These are phyloP conservation scores for Tinamus major DNA, from an alignment of 2,797 vertebrate species.

Conservation along the genomic window DNA sequence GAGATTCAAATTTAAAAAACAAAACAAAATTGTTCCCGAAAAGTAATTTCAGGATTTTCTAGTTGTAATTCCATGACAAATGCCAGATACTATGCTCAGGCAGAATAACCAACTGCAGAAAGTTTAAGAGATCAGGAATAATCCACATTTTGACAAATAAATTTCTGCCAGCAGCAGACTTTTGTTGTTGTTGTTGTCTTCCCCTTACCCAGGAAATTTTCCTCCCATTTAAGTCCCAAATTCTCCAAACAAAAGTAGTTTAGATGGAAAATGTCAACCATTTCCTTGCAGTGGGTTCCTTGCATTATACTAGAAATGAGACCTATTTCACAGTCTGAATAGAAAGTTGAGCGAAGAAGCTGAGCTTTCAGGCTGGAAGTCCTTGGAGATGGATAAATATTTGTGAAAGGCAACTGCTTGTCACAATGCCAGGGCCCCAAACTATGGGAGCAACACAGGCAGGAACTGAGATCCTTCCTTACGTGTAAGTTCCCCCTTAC, in stretches of 20 bases:
- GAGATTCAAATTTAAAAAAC: background rate
- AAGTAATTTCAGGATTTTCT: background rate
- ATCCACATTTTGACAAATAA: background rate
- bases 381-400: accelerated
- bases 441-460: background rate
- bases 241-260: background rate
- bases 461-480: background rate
- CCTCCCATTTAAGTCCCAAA: background rate
- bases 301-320: background rate
- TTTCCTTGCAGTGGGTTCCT: background rate
- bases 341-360: background rate
- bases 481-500: background rate
- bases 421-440: background rate
- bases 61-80: background rate
- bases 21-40: background rate
- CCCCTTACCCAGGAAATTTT: background rate
- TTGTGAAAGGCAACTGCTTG: background rate
- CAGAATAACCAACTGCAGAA: background rate
- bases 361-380: background rate
- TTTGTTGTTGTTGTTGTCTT: too few relatives aligned
- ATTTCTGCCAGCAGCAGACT: background rate
- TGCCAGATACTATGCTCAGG: background rate
- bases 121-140: background rate
- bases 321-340: background rate
- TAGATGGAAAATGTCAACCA: background rate